Evolutionary conservation across 1,140 invertebrate genomes (phyloP).

Genomic region (Sesamia nonagrioides): DNA sequence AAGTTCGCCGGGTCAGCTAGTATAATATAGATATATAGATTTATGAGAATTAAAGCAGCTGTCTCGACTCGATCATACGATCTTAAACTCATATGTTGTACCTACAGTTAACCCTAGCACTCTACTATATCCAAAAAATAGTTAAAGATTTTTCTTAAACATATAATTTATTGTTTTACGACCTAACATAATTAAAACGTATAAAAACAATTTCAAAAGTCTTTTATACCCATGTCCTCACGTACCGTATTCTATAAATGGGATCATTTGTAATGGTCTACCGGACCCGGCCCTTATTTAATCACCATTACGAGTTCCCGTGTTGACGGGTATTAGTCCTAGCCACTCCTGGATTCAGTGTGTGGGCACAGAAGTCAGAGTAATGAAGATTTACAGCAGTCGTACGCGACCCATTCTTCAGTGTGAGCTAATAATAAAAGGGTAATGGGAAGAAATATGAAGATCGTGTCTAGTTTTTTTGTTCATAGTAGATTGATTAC

Average conservation of each 20-base stretch:
- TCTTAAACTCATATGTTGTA: no score
- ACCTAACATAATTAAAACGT: no score
- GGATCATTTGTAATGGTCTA: constrained; percentile 28
- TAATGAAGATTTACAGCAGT: constrained; percentile 52
- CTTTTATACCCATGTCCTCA: background rate
- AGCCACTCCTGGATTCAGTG: constrained; percentile 42
- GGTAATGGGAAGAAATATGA: constrained; percentile 19
- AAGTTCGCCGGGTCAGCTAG: no score
- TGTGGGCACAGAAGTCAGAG: constrained; percentile 36
- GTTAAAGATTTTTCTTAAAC: no score
- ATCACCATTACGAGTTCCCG: constrained; percentile 50
- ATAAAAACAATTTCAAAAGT: no score
- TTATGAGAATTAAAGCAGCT: no score
- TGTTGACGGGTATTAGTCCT: constrained; percentile 52
- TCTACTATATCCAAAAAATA: no score
- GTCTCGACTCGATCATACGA: no score
- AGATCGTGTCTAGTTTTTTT: background rate
- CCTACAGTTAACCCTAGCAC: no score
- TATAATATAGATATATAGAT: no score
- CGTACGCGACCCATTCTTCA: constrained; percentile 27
- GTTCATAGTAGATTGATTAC: background rate
- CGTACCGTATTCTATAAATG: constrained; percentile 46
- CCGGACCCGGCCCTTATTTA: constrained; percentile 47
- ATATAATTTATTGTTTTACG: no score
- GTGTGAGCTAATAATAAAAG: constrained; percentile 39